Evolutionary conservation across 2,797 vertebrate species (phyloP).

Genomic region (Ataeniobius toweri): DNA sequence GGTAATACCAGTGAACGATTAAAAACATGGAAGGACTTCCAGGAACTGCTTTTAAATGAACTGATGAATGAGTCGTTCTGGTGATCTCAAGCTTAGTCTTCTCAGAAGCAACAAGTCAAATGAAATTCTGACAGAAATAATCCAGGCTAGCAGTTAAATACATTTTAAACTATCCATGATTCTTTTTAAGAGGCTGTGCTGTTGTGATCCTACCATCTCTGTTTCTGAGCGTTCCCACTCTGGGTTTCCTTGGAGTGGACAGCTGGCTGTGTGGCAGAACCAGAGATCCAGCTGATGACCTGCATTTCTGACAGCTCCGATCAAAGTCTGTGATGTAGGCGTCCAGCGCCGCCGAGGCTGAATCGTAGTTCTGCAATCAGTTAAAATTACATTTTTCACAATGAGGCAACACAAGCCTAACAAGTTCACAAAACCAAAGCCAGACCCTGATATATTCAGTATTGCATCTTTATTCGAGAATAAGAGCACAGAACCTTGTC

Average conservation of each 20-base stretch:
- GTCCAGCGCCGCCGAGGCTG: slow-evolving; percentile 86
- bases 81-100: no score
- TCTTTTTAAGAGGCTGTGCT: no score
- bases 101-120: no score
- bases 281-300: slow-evolving; percentile 59
- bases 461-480: neutral
- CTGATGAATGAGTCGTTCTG: no score
- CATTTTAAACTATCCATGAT: no score
- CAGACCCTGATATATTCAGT: neutral
- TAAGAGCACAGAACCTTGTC: slow-evolving; percentile 61
- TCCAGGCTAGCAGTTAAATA: no score
- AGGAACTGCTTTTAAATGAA: no score
- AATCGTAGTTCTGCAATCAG: slow-evolving; percentile 75
- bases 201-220: slow-evolving; percentile 68
- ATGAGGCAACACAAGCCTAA: neutral
- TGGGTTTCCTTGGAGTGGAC: neutral
- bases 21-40: no score
- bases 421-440: neutral
- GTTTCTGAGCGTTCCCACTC: slow-evolving; percentile 56
- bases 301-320: slow-evolving; percentile 50
- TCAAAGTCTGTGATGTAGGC: slow-evolving; percentile 91
- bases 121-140: no score
- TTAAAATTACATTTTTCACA: neutral
- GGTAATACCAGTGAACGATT: no score
- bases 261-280: slow-evolving; percentile 33